phyloP scores from a whole-genome alignment of 2,113 vertebrate genomes.

The Amphilophus citrinellus region DNA sequence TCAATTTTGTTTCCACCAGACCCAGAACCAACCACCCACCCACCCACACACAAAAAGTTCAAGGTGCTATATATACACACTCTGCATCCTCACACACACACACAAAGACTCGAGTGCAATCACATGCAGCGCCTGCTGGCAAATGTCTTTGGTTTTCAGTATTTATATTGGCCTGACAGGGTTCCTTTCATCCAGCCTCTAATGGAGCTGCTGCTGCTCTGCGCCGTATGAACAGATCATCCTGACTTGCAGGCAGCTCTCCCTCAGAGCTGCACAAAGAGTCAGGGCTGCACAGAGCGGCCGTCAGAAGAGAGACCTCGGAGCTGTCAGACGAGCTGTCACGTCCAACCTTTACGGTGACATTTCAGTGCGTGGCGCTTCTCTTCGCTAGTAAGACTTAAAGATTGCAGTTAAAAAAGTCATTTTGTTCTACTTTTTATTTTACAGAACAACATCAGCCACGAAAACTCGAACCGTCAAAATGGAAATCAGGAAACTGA shows the following conservation, averaged over 20 bases:
- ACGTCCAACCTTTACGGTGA: background rate
- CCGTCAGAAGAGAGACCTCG: slow-evolving; percentile 11
- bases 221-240: background rate
- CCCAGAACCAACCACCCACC: background rate
- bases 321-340: background rate
- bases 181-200: slow-evolving; percentile 33
- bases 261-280: slow-evolving; percentile 10
- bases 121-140: background rate
- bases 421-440: background rate
- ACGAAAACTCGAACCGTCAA: background rate
- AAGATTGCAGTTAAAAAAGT: background rate
- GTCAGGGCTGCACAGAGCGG: slow-evolving; percentile 8
- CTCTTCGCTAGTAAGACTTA: background rate
- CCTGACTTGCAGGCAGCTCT: slow-evolving; percentile 22
- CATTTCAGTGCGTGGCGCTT: fast-evolving
- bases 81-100: background rate
- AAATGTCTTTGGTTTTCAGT: background rate
- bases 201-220: slow-evolving; percentile 21
- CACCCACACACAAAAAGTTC: background rate
- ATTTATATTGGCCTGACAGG: background rate
- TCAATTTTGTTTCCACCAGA: background rate
- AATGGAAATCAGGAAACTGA: background rate
- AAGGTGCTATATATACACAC: background rate
- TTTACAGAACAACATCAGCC: background rate
- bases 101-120: background rate